phyloP scores from a whole-genome alignment of 2,888 invertebrate species.

The Leptopilina drosophilae region DNA sequence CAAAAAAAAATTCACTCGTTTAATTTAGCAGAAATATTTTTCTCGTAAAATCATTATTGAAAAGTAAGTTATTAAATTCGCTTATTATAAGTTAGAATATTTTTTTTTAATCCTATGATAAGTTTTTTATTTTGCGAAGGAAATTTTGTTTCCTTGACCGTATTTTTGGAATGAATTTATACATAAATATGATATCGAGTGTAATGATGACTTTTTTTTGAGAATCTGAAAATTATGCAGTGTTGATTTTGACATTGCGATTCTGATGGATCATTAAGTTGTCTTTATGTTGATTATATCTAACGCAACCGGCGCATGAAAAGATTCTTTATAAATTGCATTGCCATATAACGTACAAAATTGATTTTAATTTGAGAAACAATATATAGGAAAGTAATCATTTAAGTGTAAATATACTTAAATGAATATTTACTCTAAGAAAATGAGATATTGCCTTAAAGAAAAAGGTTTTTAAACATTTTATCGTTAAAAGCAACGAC shows the following conservation, averaged over 20 bases:
- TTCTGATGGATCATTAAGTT: background rate
- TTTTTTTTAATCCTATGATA: no score
- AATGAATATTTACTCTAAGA: no score
- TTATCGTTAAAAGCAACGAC: no score
- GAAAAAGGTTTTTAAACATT: no score
- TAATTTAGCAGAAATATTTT: background rate
- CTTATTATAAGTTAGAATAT: no score
- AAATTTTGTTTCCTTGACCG: slow-evolving; percentile 2
- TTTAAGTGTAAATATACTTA: no score
- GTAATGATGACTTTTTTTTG: background rate
- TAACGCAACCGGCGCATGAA: background rate
- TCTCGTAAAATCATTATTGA: background rate
- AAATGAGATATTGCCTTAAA: no score
- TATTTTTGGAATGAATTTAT: background rate
- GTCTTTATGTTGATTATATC: background rate
- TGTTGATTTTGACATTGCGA: background rate
- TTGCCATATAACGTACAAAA: no score
- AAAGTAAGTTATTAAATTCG: no score
- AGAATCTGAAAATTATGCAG: background rate
- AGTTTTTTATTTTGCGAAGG: background rate
- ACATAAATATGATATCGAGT: background rate
- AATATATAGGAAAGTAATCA: no score
- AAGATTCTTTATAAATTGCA: background rate
- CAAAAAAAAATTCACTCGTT: background rate
- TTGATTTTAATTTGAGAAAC: no score